Percentiles rank a stretch among this genome's conserved stretches.
These are phyloP conservation scores for Silurus meridionalis DNA, from an alignment of 2,113 vertebrate species.

Conservation along the genomic window DNA sequence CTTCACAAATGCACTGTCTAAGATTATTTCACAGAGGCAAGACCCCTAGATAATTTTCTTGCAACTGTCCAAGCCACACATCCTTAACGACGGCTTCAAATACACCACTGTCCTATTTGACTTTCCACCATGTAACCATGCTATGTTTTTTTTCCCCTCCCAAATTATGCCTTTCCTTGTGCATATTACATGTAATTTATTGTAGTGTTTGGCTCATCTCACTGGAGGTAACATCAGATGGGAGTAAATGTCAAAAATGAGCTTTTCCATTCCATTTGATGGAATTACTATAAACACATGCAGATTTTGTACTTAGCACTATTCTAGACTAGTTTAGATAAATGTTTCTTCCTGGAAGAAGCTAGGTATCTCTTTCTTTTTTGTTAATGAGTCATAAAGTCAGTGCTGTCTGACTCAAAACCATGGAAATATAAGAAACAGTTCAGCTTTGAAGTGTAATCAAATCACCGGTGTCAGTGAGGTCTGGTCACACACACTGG, in stretches of 20 bases:
- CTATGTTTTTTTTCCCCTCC: constrained; percentile 19
- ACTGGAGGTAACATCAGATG: constrained; percentile 26
- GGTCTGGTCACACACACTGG: not conserved
- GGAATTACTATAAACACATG: constrained; percentile 23
- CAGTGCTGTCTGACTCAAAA: not conserved
- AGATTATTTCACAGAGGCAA: not conserved
- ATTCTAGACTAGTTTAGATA: not conserved
- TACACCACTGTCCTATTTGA: constrained; percentile 33
- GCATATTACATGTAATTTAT: constrained; percentile 43
- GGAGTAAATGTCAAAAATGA: constrained; percentile 26
- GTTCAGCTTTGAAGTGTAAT: constrained; percentile 8
- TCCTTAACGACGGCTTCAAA: constrained; percentile 40
- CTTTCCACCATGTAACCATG: constrained; percentile 33
- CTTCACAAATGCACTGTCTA: not conserved
- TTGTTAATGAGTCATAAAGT: not conserved
- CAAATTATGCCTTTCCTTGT: constrained; percentile 27
- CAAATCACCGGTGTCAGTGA: not conserved
- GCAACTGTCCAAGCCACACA: constrained; percentile 2
- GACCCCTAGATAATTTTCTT: not conserved
- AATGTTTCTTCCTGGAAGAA: not conserved
- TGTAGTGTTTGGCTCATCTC: constrained; percentile 21
- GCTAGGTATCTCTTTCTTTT: not conserved
- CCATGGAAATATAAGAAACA: not conserved
- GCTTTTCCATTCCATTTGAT: constrained; percentile 3
- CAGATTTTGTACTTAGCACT: constrained; percentile 28